Evolutionary conservation across 2,888 invertebrate genomes (phyloP).

Genomic region (Sceliomorpha sp.): DNA sequence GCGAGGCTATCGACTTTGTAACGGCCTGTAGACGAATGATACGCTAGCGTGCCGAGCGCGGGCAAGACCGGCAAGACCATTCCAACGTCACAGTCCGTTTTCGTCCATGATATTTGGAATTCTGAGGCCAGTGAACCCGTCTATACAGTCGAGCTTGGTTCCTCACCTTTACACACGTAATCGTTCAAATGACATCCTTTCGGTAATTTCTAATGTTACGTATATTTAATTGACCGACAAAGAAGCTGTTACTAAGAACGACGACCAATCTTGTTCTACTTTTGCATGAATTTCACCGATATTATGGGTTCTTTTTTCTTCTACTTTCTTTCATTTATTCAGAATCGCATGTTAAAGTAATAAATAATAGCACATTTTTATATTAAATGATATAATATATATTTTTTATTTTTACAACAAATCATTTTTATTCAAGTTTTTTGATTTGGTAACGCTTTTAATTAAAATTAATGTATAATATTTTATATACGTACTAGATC

Average conservation of each 20-base stretch:
- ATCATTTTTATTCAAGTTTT: too few species aligned
- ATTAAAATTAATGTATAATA: too few species aligned
- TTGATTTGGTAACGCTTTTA: too few species aligned
- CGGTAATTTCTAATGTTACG: conserved; percentile 43
- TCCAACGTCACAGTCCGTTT: conserved; percentile 54
- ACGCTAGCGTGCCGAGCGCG: conserved; percentile 11
- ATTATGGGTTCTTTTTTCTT: too few species aligned
- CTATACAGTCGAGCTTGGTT: conserved; percentile 27
- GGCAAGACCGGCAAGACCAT: conserved; percentile 30
- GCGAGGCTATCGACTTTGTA: too few species aligned
- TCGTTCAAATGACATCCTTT: conserved; percentile 46
- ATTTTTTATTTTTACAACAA: too few species aligned
- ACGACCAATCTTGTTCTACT: conserved; percentile 1
- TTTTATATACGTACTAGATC: too few species aligned
- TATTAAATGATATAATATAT: too few species aligned
- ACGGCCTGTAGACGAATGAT: conserved; percentile 11
- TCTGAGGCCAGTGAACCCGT: conserved; percentile 60
- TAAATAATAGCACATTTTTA: too few species aligned
- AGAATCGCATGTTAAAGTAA: too few species aligned
- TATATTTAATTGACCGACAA: conserved; percentile 26
- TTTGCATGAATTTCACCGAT: too few species aligned
- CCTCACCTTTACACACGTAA: conserved; percentile 51
- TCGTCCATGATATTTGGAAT: conserved; percentile 63
- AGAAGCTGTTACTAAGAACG: conserved; percentile 9
- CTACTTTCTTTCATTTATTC: too few species aligned